Conservation (phyloP, 1,140 invertebrate species). For the Gerris buenoi region DNA sequence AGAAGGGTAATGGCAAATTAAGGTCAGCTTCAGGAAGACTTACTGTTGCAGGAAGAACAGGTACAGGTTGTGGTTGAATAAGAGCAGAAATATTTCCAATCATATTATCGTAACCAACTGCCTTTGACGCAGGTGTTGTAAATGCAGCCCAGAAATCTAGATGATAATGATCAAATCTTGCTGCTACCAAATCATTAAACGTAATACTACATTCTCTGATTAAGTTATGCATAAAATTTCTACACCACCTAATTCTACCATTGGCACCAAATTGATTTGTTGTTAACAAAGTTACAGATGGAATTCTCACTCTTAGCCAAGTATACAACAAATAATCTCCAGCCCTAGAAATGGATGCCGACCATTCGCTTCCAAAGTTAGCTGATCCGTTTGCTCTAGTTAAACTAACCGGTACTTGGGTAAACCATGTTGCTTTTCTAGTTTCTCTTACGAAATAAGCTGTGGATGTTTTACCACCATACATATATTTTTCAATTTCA, state of each 20-base stretch:
- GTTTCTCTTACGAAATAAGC: neutral
- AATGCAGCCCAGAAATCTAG: neutral
- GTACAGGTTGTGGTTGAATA: neutral
- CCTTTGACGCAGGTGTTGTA: neutral
- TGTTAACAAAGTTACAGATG: neutral
- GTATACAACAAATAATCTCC: neutral
- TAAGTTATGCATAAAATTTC: neutral
- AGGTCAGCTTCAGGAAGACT: neutral
- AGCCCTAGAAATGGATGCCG: neutral
- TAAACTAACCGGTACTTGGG: neutral
- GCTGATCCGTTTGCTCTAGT: neutral
- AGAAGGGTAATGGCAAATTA: neutral
- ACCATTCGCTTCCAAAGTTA: neutral
- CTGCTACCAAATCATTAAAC: neutral
- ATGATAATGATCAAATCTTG: neutral
- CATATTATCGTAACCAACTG: neutral
- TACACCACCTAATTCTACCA: neutral
- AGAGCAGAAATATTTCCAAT: neutral
- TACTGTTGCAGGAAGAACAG: neutral
- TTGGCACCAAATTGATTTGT: neutral
- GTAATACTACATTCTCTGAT: neutral
- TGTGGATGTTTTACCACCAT: neutral
- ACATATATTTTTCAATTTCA: neutral
- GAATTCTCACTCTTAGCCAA: neutral
- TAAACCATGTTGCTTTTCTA: neutral